Base-by-base conservation (phyloP, 2,797 vertebrate genomes). In the Chelon labrosus region DNA sequence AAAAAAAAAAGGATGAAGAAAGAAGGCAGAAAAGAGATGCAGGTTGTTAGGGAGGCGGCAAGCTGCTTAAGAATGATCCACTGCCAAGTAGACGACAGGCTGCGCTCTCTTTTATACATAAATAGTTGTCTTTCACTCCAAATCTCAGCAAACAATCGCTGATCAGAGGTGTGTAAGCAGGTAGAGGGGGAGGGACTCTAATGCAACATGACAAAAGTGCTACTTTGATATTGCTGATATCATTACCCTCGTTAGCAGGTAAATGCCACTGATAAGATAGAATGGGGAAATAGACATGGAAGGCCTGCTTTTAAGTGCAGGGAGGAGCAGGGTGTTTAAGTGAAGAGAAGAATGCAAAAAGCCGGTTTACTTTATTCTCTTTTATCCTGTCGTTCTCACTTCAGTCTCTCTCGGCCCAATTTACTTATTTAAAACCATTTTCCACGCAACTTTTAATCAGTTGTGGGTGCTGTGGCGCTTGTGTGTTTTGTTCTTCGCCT, bases 201-300 rank as follows among this genome's bases (percentile, higher is more conserved):
- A 93, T 91, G 88, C 87, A 85, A 93, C 90, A 87, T 92, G 94
- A 94, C 93, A 94, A 92, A 92, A 94, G 91, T 90, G 85, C 75
- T 83, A 92, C 93, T 94, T 94, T 95, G 93, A 95, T 94, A 94
- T 77, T 20, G 79, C 78, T 83, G 83, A 69, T 86, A 82, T 85
- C 77, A 75, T 91, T 88, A 91, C 75, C 80, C 87, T 91, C 80
- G 75, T 95, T 93, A 93, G 88, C 65, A 90, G 78, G 77, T 94
- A 93, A 95, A 91, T 85, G 81, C 86, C 88, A 88, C 85, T 88
- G 93, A 94, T 94, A 78, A 94, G 93, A 93, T 91, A 79, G 91
- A 95, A 93, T 92, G 68, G 71, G 89, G 49, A 93, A 95, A 89
- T 68, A 94, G 93, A 90, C 85, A 39, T n/a, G 72, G 87, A 91